phyloP scores from a whole-genome alignment of 2,888 invertebrate genomes.

The Barypeithes pellucidus region DNA sequence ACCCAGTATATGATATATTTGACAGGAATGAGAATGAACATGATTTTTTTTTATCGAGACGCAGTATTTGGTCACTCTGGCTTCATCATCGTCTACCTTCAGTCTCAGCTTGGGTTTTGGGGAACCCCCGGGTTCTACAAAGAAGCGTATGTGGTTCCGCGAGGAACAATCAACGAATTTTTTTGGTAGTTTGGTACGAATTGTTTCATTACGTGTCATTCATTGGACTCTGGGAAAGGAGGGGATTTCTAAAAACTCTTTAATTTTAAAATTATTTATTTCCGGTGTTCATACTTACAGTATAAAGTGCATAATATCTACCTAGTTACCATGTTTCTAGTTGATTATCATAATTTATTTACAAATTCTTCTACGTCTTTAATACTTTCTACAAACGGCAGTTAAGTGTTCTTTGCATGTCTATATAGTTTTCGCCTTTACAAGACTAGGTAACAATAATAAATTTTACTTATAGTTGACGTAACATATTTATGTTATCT shows the following conservation, averaged over 20 bases:
- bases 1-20: too few species aligned
- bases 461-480: conserved; percentile 14
- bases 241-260: not conserved
- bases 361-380: conserved; percentile 34
- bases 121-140: too few species aligned
- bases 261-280: conserved; percentile 43
- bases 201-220: too few species aligned
- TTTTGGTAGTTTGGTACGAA: too few species aligned
- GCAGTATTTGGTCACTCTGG: too few species aligned
- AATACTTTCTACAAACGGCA: conserved; percentile 43
- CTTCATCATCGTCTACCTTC: too few species aligned
- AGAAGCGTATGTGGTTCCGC: too few species aligned
- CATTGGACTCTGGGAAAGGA: too few species aligned
- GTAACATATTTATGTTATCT: not conserved
- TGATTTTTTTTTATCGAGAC: too few species aligned
- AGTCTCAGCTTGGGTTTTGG: too few species aligned
- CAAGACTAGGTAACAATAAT: conserved; percentile 37
- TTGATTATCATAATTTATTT: conserved; percentile 51
- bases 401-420: conserved; percentile 41
- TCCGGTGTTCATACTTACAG: conserved; percentile 52
- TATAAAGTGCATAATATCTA: conserved; percentile 52
- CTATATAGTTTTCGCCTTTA: conserved; percentile 35
- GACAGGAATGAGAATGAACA: too few species aligned
- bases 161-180: too few species aligned
- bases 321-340: conserved; percentile 43